Evolutionary conservation across 2,797 vertebrate species (phyloP).

Genomic region (Phrynocephalus forsythii): DNA sequence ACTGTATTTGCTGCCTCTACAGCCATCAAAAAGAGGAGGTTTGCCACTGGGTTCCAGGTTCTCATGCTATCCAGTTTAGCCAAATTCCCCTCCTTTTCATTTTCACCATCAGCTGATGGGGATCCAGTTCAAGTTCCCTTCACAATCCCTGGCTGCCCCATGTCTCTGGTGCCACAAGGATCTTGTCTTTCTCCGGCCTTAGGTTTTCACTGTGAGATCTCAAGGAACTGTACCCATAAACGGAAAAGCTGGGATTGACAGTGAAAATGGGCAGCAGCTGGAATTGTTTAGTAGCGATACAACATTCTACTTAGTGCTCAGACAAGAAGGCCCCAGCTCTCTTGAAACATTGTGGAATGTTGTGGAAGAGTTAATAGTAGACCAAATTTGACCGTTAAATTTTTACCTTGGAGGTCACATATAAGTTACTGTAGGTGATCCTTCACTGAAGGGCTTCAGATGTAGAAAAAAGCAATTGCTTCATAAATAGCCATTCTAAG

Average conservation of each 20-base stretch:
- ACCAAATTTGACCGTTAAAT: conserved; percentile 18
- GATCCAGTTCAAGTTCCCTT: no score
- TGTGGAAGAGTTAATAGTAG: background rate
- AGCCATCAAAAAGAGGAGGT: no score
- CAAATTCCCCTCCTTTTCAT: no score
- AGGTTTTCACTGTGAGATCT: background rate
- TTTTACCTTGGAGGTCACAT: conserved; percentile 25
- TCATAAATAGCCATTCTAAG: conserved; percentile 6
- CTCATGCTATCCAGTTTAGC: no score
- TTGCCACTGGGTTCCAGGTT: no score
- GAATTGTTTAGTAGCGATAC: background rate
- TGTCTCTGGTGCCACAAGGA: no score
- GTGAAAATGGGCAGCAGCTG: background rate
- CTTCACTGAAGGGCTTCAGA: background rate
- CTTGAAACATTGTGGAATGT: conserved; percentile 21
- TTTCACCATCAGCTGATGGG: no score
- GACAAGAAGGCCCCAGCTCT: background rate
- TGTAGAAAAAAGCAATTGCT: background rate
- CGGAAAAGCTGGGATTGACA: background rate
- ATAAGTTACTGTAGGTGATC: background rate
- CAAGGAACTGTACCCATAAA: background rate
- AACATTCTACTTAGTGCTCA: background rate
- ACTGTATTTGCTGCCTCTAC: no score
- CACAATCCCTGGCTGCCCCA: no score
- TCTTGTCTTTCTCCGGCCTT: background rate